Base-by-base conservation (phyloP, 1,140 invertebrate species). In the Drosophila rufa region DNA sequence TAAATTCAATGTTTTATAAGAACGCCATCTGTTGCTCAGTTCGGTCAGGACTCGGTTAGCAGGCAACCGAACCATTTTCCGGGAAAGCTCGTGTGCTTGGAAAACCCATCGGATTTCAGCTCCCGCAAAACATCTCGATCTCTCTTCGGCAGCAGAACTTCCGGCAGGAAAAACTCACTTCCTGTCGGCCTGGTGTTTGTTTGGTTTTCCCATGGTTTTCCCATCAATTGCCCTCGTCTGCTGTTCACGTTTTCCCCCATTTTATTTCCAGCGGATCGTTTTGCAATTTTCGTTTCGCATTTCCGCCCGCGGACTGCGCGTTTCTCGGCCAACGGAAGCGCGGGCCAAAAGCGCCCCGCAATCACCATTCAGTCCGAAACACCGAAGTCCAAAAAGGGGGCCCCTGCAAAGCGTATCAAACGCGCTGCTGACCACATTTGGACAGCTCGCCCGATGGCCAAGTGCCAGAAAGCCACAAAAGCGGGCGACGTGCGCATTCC, bases 381-480 rank as follows among this genome's bases (percentile, higher is more conserved):
- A 56, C 47, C 59, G 17, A 36, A 46, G 50, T 56, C 50, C 71
- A 53, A 55, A 75, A 61, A 55, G 30, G 42, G 40, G 40, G 40
- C 25, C 33, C 33, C 27, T 27, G 36, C 62, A 77, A 67, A 69
- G 75, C 74, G 75, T 78, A 78, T 78, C 75, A 78, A 78, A 78
- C 76, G 74, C 75, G 65, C 36, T 46, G 64, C 17, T 69, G 57
- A 61, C 75, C 75, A 59, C 57, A 78, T 77, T 78, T 78, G 75
- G 73, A 55, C 58, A 48, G 59, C 38, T 43, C 38, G 67, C 61
- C 45, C 42, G 48, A 50, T 51, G 48, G 73, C 53, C 62, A 66
- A 74, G 59, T 75, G 73, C 69, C 73, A 75, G 59, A 46, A 71
- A 47, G 45, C 57, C 42, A 74, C 27, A 40, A 78, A 60, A 56